Base-by-base conservation (phyloP, 2,888 invertebrate species). In the Eledone cirrhosa region DNA sequence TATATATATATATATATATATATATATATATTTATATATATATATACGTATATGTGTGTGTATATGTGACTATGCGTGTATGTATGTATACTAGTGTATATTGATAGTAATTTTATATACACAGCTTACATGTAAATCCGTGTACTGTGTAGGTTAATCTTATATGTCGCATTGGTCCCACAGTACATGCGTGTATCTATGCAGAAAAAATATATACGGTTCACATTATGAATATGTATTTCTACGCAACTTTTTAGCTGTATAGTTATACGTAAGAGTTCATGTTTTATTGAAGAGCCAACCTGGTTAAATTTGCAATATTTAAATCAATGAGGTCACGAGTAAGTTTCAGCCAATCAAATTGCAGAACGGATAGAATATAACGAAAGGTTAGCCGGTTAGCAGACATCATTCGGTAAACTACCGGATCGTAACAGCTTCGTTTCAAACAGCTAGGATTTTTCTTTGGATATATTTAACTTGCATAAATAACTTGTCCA, bases 401-500 rank as follows among this genome's bases (percentile, higher is more conserved):
- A 59, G 48, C 24, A 77, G 29, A 48, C n/a, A 48, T 77, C 48
- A 59, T 77, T 33, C 29, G 77, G 77, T 53, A 27, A 33, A 59
- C n/a, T 27, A 53, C 59, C 59, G 53, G 76, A 77, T 59, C 29
- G 77, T 48, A 59, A 24, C 48, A 31, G 48, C 13, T 24, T 48
- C 77, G 48, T 77, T 33, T 48, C 31, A 4, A 31, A 48, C 53
- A 27, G 29, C 27, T 48, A 47, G 48, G 48, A 48, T 48, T 48
- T 59, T 31, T 53, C 77, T 59, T 48, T 48, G 77, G 31, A 31
- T 77, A 31, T 48, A 77, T 48, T 77, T 14, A 59, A 31, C 31
- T 48, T 48, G 47, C 19, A 24, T 22, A 29, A 22, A 86, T 85
- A 84, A 84, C 85, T 63, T 84, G 85, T 27, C 48, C 22, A 76